Base-by-base conservation (phyloP, 2,797 vertebrate species). In the Ptychobarbus kaznakovi region DNA sequence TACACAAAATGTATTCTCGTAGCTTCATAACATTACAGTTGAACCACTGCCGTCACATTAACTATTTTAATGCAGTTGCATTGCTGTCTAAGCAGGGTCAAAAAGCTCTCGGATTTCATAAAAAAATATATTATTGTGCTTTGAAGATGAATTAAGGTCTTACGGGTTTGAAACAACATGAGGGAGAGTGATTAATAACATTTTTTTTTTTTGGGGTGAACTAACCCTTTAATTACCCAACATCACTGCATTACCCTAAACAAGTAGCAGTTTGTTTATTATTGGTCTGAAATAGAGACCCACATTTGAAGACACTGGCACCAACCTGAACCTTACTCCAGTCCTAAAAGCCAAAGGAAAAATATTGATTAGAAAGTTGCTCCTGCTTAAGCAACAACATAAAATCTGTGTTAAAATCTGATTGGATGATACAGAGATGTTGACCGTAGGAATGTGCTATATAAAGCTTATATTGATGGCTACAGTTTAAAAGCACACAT, bases 401-500 rank as follows among this genome's bases (percentile, higher is more conserved):
- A 76, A 40, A 22, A 32, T 32, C 32, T 32, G 32, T 32, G 32
- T 32, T 32, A 56, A n/a, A 76, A 76, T 76, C 46, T 15, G 5
- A 75, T 13, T 35, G 32, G 65, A 66, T 66, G 9, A 9, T 18
- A 40, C 20, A 40, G 13, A 61, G 25, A 42, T 25, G 12, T 20
- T 28, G 38, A 18, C n/a, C 13, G 38, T 28, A 18, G 8, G 15
- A 63, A 78, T 15, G 3, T 3, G 16, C n/a, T 25, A 7, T 44
- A 4, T 28, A 2, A 78, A 28, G 20, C 13, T 18, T 49, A 25
- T 61, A 75, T 53, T 58, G 25, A 70, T 78, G 22, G 9, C 46
- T 69, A 5, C 32, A 28, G 82, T 44, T 53, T 77, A 56, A 76
- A 51, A 38, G 46, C 44, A 77, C 74, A 32, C 46, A 20, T 66